These are phyloP conservation scores for Bicyclus anynana DNA, from an alignment of 1,140 invertebrate genomes.

Conservation along the genomic window DNA sequence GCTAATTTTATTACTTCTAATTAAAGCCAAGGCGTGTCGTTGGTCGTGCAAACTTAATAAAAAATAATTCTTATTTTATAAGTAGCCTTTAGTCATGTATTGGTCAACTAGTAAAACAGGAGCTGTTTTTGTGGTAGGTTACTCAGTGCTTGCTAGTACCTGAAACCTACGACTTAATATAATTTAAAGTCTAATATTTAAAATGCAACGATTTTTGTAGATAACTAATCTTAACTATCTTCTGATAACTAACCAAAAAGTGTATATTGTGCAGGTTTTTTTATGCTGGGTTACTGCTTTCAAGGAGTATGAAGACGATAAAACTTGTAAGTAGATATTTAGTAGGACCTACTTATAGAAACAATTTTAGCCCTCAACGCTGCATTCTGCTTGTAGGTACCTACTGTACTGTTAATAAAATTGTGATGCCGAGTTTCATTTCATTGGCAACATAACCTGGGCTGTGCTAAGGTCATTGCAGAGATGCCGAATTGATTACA, in stretches of 20 bases:
- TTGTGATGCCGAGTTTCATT: too few relatives aligned
- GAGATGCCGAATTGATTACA: too few relatives aligned
- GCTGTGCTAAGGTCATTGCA: too few relatives aligned
- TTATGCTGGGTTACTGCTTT: slow-evolving; percentile 27
- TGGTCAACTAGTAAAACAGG: slow-evolving; percentile 6
- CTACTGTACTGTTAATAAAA: neutral
- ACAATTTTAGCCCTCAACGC: neutral
- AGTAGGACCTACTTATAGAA: neutral
- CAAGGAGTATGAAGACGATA: slow-evolving; percentile 24
- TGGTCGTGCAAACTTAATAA: neutral
- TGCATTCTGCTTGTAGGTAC: neutral
- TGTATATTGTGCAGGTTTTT: slow-evolving; percentile 27
- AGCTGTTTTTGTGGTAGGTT: slow-evolving; percentile 33
- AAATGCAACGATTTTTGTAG: too few relatives aligned
- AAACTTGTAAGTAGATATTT: slow-evolving; percentile 29
- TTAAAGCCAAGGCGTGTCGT: slow-evolving; percentile 50
- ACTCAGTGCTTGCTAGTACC: too few relatives aligned
- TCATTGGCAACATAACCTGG: too few relatives aligned
- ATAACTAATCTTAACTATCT: too few relatives aligned
- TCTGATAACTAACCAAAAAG: too few relatives aligned
- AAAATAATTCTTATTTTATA: neutral
- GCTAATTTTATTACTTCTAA: slow-evolving; percentile 26
- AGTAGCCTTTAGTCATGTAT: slow-evolving; percentile 14
- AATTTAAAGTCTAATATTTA: too few relatives aligned
- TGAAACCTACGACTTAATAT: too few relatives aligned